phyloP scores from a whole-genome alignment of 2,888 invertebrate genomes.

The Arctia plantaginis region DNA sequence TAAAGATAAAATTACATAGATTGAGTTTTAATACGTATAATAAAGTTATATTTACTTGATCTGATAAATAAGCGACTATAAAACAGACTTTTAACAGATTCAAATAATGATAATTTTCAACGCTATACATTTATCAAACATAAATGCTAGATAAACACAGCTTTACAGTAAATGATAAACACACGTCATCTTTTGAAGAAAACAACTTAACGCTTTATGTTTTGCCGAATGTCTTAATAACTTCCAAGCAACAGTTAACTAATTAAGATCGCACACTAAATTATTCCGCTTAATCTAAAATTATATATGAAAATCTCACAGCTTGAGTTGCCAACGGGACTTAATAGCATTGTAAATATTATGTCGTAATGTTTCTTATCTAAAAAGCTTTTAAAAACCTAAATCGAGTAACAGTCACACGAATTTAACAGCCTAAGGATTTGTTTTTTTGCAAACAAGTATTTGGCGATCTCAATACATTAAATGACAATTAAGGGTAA shows the following conservation, averaged over 20 bases:
- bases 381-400: not conserved
- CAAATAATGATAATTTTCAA: not conserved
- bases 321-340: not conserved
- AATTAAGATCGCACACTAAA: not conserved
- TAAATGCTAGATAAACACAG: not conserved
- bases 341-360: not conserved
- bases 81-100: not conserved
- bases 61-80: not conserved
- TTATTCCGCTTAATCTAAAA: not conserved
- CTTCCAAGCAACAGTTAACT: not conserved
- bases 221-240: not conserved
- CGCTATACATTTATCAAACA: not conserved
- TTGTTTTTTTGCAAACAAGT: not conserved
- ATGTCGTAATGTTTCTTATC: conserved; percentile 1
- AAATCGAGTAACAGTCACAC: not conserved
- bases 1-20: not conserved
- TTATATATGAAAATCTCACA: conserved; percentile 7
- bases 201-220: not conserved
- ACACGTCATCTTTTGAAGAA: not conserved
- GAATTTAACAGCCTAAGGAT: not conserved
- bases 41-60: not conserved
- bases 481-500: not conserved
- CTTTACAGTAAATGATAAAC: not conserved
- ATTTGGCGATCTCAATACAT: not conserved
- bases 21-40: not conserved